Base-by-base conservation (phyloP, 2,113 vertebrate genomes). In the Tragulus kanchil region DNA sequence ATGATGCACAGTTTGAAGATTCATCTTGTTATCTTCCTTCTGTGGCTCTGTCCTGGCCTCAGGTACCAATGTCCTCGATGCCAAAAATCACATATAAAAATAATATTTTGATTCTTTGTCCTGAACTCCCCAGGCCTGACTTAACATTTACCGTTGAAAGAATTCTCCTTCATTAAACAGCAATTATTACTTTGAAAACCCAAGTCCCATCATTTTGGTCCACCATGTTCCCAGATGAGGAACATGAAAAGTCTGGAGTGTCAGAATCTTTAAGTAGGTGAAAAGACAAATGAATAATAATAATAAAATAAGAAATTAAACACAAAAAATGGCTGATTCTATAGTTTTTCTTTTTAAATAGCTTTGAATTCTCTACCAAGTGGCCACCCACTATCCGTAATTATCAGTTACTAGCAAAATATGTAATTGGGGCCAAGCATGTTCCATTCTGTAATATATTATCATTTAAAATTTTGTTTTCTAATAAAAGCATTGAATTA, bases 321-420 rank as follows among this genome's bases (percentile, higher is more conserved):
- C 59, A 45, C 19, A 6, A 85, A 85, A 89, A 95, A 83, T 1
- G 15, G 13, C 26, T 31, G 31, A 84, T 21, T 42, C 8, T 59
- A 42, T n/a, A 64, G 6, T 2, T 81, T 84, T 81, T 64, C 31
- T 61, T 78, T 89, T 85, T 61, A 73, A 85, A 84, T 85, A 83
- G 8, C 71, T 71, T 83, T 78, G 10, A 81, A 89, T 93, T 58
- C 50, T 95, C 52, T 81, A 62, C 28, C 15, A 86, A 90, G 56
- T 45, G 14, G 28, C 7, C n/a, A 83, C n/a, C 48, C 25, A n/a
- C n/a, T 84, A 93, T 56, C 26, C 50, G 42, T 75, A 95, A 79
- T 89, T 83, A 94, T 78, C 28, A 93, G 23, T 82, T 92, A 48
- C 28, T 92, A 90, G 12, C 86, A 89, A 87, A 85, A 69, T 82